Evolutionary conservation across 1,140 invertebrate genomes (phyloP).

Genomic region (Drosophila navojoa): DNA sequence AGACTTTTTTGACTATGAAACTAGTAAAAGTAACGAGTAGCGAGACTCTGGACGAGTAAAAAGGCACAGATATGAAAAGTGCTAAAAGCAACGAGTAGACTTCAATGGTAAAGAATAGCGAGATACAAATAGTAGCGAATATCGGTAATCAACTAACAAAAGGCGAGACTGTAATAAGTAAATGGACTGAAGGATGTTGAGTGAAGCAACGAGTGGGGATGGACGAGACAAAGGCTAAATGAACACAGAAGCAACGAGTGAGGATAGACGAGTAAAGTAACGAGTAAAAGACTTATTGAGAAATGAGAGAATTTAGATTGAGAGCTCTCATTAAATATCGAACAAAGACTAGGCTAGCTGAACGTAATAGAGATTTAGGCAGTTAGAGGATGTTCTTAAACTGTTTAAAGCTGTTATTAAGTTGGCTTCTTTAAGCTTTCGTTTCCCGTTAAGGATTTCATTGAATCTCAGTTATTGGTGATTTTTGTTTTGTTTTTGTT

Average conservation of each 20-base stretch:
- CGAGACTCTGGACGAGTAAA: no score
- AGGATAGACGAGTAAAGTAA: neutral
- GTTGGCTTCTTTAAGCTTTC: neutral
- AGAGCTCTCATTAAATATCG: no score
- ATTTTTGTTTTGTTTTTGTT: neutral
- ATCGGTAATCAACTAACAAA: neutral
- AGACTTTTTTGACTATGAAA: no score
- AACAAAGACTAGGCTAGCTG: no score
- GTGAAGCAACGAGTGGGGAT: neutral
- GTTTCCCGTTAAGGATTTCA: slow-evolving; percentile 1
- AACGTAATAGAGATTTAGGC: no score
- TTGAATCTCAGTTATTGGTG: neutral
- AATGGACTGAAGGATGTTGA: no score
- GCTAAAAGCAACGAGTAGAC: no score
- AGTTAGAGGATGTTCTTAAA: neutral
- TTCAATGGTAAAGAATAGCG: no score
- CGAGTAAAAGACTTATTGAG: neutral
- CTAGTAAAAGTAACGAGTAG: neutral
- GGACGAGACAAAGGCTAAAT: no score
- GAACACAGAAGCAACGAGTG: neutral
- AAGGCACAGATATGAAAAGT: no score
- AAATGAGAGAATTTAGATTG: neutral
- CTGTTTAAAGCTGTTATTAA: neutral
- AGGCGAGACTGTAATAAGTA: neutral
- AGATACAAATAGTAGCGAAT: no score